Conservation (phyloP, 2,797 vertebrate species). For the Phalanger gymnotis region DNA sequence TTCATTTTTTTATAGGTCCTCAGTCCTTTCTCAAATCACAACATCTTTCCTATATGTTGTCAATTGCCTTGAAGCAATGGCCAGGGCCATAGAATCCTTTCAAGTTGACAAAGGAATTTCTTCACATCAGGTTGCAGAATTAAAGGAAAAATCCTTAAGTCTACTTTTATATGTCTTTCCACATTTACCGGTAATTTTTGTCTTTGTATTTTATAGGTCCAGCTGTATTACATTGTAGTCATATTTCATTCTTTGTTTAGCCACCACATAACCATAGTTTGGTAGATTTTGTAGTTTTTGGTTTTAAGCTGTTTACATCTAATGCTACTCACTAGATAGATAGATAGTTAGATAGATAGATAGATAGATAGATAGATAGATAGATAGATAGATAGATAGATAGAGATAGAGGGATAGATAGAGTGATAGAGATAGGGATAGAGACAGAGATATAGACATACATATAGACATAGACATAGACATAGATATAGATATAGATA, state of each 20-base stretch:
- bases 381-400: too few relatives aligned
- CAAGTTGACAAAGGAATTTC: not conserved
- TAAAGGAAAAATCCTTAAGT: not conserved
- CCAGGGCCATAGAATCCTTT: not conserved
- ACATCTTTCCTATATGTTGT: not conserved
- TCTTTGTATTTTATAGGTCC: not conserved
- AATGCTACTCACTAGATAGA: too few relatives aligned
- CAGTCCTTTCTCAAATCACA: not conserved
- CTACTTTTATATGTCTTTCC: not conserved
- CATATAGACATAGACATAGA: too few relatives aligned
- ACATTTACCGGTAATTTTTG: not conserved
- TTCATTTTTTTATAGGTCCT: not conserved
- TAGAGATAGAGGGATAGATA: too few relatives aligned
- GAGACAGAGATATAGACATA: too few relatives aligned
- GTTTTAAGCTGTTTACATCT: not conserved
- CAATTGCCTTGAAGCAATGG: not conserved
- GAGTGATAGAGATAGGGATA: too few relatives aligned
- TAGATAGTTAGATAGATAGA: too few relatives aligned
- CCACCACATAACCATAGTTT: not conserved
- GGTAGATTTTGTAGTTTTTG: not conserved
- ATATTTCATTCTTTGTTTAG: not conserved
- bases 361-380: too few relatives aligned
- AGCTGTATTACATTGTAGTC: not conserved
- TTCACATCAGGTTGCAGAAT: not conserved
- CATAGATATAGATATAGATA: too few relatives aligned